Conservation (phyloP, 53 echinoderm and acorn worm genomes). For the Temnopleurus reevesii region DNA sequence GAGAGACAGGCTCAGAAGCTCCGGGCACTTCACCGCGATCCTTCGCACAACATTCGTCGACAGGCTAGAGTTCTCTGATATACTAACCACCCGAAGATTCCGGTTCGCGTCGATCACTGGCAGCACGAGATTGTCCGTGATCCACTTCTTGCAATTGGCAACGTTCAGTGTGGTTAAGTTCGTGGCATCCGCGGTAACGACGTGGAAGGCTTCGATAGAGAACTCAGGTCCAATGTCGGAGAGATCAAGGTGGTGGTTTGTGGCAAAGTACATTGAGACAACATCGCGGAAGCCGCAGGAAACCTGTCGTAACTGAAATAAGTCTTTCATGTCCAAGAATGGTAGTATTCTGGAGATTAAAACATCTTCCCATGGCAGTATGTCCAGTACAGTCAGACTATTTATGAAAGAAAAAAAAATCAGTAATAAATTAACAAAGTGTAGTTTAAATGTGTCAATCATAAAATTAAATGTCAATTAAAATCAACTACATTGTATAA, state of each 20-base stretch:
- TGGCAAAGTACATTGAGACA: conserved; percentile 66
- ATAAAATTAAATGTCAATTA: no score
- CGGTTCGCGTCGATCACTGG: conserved; percentile 68
- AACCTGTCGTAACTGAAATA: conserved; percentile 76
- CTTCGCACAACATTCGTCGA: conserved; percentile 69
- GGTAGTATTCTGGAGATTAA: conserved; percentile 71
- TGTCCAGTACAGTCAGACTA: conserved; percentile 53
- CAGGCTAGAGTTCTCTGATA: conserved; percentile 71
- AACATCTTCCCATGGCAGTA: conserved; percentile 94
- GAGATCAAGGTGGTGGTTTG: conserved; percentile 63
- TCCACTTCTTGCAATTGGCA: conserved; percentile 67
- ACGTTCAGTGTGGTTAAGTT: conserved; percentile 67
- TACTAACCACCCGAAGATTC: conserved; percentile 62
- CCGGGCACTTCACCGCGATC: conserved; percentile 64
- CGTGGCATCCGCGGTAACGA: conserved; percentile 59
- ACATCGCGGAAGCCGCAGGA: conserved; percentile 68
- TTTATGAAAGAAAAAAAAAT: not conserved
- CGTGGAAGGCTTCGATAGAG: conserved; percentile 67
- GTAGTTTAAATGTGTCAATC: no score
- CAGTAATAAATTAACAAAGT: not conserved
- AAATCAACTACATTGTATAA: no score
- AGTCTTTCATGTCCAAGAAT: conserved; percentile 65
- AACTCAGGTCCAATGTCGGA: conserved; percentile 35
- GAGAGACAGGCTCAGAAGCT: conserved; percentile 68
- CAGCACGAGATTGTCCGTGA: conserved; percentile 72